phyloP scores from a whole-genome alignment of 2,888 invertebrate genomes.

The Dexiosoma caninum region DNA sequence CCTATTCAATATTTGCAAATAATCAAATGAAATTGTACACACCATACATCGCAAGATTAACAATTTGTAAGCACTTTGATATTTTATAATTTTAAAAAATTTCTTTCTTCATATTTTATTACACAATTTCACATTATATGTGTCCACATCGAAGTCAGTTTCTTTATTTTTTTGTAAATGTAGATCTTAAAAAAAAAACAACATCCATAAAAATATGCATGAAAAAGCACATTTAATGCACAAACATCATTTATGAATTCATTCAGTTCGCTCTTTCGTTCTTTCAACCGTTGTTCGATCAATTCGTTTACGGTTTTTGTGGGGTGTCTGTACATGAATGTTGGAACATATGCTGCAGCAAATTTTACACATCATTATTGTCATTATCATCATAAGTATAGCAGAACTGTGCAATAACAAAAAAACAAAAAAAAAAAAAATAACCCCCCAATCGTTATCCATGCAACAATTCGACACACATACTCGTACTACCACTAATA shows the following conservation, averaged over 20 bases:
- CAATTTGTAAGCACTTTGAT: slow-evolving; percentile 48
- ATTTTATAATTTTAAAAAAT: slow-evolving; percentile 39
- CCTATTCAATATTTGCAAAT: slow-evolving; percentile 25
- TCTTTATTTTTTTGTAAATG: slow-evolving; percentile 34
- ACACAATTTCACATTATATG: slow-evolving; percentile 28
- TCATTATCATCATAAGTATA: slow-evolving; percentile 44
- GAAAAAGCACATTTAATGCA: slow-evolving; percentile 55
- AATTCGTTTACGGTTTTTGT: neutral
- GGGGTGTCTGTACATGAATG: slow-evolving; percentile 23
- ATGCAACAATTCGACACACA: slow-evolving; percentile 25
- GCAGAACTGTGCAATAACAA: slow-evolving; percentile 35
- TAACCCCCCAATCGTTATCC: slow-evolving; percentile 38
- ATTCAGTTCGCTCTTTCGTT: too few species aligned
- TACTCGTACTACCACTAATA: too few species aligned
- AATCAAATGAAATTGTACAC: slow-evolving; percentile 28
- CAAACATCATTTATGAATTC: slow-evolving; percentile 52
- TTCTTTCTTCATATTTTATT: slow-evolving; percentile 32
- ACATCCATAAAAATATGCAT: slow-evolving; percentile 40
- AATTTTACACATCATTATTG: slow-evolving; percentile 72
- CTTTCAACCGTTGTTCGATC: neutral
- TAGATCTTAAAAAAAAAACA: slow-evolving; percentile 26
- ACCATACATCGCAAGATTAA: slow-evolving; percentile 34
- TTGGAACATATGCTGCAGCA: slow-evolving; percentile 68
- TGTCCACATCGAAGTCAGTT: slow-evolving; percentile 45
- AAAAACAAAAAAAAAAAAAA: slow-evolving; percentile 23